phyloP scores from a whole-genome alignment of 2,113 vertebrate species.

The Protobothrops mucrosquamatus region DNA sequence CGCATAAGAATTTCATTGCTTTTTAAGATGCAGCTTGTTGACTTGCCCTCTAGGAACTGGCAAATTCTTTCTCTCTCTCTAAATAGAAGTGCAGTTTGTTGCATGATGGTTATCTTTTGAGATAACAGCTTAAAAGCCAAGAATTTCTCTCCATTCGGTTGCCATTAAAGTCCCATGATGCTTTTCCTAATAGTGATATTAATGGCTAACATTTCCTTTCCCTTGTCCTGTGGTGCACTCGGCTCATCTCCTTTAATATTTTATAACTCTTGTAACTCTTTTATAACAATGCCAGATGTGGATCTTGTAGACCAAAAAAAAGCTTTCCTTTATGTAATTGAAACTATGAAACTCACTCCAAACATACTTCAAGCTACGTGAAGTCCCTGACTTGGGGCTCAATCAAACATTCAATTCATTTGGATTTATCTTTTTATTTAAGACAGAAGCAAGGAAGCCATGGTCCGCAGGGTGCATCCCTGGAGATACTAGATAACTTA shows the following conservation, averaged over 20 bases:
- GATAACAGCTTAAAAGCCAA: background rate
- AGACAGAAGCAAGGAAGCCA: background rate
- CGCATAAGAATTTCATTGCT: conserved; percentile 7
- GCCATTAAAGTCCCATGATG: conserved; percentile 15
- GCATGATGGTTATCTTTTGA: conserved; percentile 10
- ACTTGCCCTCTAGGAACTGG: conserved; percentile 14
- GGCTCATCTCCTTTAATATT: conserved; percentile 7
- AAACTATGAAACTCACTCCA: background rate
- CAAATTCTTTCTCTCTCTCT: background rate
- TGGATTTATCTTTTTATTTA: background rate
- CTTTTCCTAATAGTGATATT: background rate
- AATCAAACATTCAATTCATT: background rate
- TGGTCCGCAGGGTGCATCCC: background rate
- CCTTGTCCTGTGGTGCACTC: background rate
- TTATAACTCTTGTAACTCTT: conserved; percentile 5
- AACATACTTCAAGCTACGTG: background rate
- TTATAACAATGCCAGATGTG: conserved; percentile 20
- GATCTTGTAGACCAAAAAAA: background rate
- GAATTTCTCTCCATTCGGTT: background rate
- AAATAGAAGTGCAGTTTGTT: conserved; percentile 24
- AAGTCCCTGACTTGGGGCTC: background rate
- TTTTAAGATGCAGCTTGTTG: conserved; percentile 22
- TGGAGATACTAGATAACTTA: background rate
- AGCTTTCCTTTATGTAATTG: background rate
- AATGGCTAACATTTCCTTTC: background rate